A percentile compares a stretch with the other conserved stretches of the same genome.
phyloP scores from a whole-genome alignment of 1,140 invertebrate species.

The Philopotamus ludificatus region DNA sequence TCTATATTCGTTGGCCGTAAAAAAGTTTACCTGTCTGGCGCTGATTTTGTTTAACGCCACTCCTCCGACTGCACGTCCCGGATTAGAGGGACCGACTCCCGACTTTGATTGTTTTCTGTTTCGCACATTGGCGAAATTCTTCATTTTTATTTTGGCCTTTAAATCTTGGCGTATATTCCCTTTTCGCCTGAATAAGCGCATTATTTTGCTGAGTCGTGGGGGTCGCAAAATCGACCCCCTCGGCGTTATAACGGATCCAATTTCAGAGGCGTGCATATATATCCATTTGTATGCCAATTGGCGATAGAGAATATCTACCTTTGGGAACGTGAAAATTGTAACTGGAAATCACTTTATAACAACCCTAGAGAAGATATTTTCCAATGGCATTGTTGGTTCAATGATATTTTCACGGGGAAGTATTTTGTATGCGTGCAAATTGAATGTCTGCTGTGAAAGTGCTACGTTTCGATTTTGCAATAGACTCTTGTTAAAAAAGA shows the following conservation, averaged over 20 bases:
- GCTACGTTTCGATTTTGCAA: no score
- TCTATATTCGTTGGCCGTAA: slow-evolving; percentile 17
- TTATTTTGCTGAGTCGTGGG: slow-evolving; percentile 6
- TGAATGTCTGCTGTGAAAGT: no score
- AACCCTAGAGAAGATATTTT: no score
- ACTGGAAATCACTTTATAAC: neutral
- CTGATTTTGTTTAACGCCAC: slow-evolving; percentile 17
- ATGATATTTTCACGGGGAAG: no score
- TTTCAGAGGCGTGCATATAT: slow-evolving; percentile 1
- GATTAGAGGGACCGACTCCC: neutral
- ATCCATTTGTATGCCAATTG: slow-evolving; percentile 14
- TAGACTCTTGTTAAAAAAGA: no score
- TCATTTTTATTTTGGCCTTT: no score
- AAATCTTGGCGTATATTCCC: neutral
- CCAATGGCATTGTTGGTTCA: no score
- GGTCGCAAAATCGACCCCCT: slow-evolving; percentile 6
- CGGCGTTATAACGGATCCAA: neutral
- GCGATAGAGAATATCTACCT: slow-evolving; percentile 1
- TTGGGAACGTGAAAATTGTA: neutral
- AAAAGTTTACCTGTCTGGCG: slow-evolving; percentile 24
- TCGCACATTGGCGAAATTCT: no score
- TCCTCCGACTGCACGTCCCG: neutral
- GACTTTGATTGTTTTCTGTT: no score
- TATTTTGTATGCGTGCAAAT: no score
- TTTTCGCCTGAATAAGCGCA: neutral